Conservation (phyloP, 2,113 vertebrate species). For the Polypterus senegalus region DNA sequence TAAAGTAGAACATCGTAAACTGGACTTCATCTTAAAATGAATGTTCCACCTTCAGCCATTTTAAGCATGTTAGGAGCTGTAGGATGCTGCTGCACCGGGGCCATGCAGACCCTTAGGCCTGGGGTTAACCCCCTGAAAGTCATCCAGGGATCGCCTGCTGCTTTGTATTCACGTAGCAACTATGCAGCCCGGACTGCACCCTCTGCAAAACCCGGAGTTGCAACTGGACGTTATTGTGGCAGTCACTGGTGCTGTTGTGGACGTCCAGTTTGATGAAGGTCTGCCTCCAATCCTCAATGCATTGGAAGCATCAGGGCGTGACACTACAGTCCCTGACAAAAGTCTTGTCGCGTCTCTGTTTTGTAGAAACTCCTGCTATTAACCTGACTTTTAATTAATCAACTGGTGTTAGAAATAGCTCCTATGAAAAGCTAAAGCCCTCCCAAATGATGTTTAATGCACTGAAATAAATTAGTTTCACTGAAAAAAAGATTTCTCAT, state of each 20-base stretch:
- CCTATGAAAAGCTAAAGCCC: too few relatives aligned
- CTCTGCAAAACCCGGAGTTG: slow-evolving; percentile 37
- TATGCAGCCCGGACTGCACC: slow-evolving; percentile 72
- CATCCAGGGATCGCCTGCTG: slow-evolving; percentile 43
- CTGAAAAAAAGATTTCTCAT: too few relatives aligned
- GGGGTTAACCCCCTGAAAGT: slow-evolving; percentile 48
- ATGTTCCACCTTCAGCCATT: slow-evolving; percentile 71
- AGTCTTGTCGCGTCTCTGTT: too few relatives aligned
- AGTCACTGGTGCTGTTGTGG: slow-evolving; percentile 92
- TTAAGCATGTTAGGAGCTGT: slow-evolving; percentile 73
- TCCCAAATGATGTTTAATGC: too few relatives aligned
- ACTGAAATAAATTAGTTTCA: too few relatives aligned
- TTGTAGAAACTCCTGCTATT: too few relatives aligned
- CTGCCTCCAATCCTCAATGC: slow-evolving; percentile 92
- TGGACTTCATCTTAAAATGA: too few relatives aligned
- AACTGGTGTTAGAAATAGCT: too few relatives aligned
- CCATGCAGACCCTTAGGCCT: slow-evolving; percentile 60
- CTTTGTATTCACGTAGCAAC: slow-evolving; percentile 54
- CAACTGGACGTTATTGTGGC: slow-evolving; percentile 78
- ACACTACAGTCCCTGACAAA: too few relatives aligned
- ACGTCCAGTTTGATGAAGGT: slow-evolving; percentile 92
- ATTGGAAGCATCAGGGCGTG: slow-evolving; percentile 77
- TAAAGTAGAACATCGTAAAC: too few relatives aligned
- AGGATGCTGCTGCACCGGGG: slow-evolving; percentile 67
- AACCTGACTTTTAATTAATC: too few relatives aligned